These are phyloP conservation scores for Ichneumon xanthorius DNA, from an alignment of 2,888 invertebrate species.

Conservation along the genomic window DNA sequence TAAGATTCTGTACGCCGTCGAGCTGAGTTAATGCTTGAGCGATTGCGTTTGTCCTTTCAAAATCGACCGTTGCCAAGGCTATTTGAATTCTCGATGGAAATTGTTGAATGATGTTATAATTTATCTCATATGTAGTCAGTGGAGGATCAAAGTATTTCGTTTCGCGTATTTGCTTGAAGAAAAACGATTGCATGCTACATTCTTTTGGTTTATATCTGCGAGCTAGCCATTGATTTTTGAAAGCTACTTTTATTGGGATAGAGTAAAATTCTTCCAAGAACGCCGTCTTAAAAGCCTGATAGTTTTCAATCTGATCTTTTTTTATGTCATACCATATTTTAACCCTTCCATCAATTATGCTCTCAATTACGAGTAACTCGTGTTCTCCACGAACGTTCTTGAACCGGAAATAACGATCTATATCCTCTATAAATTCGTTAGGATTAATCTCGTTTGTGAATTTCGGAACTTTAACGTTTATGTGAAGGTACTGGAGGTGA, in stretches of 20 bases:
- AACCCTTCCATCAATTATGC: conserved; percentile 31
- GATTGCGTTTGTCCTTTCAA: too few relatives aligned
- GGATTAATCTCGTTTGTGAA: conserved; percentile 37
- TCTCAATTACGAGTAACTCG: conserved; percentile 33
- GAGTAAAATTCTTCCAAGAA: conserved; percentile 48
- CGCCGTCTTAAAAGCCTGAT: conserved; percentile 30
- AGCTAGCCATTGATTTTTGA: conserved; percentile 9
- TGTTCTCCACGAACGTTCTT: conserved; percentile 18
- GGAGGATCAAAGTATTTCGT: conserved; percentile 2
- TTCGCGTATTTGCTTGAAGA: conserved; percentile 9
- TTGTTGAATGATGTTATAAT: too few relatives aligned
- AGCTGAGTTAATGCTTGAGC: too few relatives aligned
- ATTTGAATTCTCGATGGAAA: too few relatives aligned
- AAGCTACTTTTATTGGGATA: conserved; percentile 35
- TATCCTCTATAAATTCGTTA: conserved; percentile 30
- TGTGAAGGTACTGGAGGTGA: conserved; percentile 18
- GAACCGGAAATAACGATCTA: conserved; percentile 34
- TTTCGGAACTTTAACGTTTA: conserved; percentile 33
- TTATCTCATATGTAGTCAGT: too few relatives aligned
- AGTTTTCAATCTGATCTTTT: not conserved
- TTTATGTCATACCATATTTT: conserved; percentile 28
- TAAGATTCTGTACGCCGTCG: too few relatives aligned
- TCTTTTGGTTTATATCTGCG: conserved; percentile 21
- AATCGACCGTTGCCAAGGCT: too few relatives aligned
- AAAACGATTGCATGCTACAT: conserved; percentile 31